Evolutionary conservation across 2,113 vertebrate species (phyloP).

Genomic region (Willisornis vidua): DNA sequence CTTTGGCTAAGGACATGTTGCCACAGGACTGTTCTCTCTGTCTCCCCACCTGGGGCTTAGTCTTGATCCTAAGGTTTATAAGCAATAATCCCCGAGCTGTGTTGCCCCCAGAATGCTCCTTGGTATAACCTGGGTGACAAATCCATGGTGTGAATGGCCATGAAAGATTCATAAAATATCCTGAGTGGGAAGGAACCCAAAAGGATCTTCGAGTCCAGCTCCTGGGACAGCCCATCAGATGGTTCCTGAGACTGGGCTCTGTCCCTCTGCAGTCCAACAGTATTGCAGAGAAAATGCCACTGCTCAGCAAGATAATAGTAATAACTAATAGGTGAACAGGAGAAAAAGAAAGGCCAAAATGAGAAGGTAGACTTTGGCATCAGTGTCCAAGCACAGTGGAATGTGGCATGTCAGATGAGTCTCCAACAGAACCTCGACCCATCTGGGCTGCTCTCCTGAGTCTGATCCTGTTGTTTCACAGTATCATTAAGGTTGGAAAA

Average conservation of each 20-base stretch:
- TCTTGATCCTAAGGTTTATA: not conserved
- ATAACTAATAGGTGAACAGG: not conserved
- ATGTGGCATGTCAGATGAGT: not conserved
- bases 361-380: not conserved
- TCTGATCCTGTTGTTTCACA: not conserved
- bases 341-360: not conserved
- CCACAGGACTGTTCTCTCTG: not conserved
- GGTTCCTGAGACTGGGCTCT: not conserved
- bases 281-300: not conserved
- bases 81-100: not conserved
- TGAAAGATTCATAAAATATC: not conserved
- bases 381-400: not conserved
- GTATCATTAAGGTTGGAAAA: not conserved
- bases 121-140: not conserved
- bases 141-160: not conserved
- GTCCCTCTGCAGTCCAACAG: not conserved
- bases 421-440: not conserved
- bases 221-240: not conserved
- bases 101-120: not conserved
- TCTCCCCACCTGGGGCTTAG: not conserved
- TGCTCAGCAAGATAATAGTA: not conserved
- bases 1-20: not conserved
- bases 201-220: not conserved
- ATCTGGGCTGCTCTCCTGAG: not conserved
- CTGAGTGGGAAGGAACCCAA: not conserved